Evolutionary conservation across 2,888 invertebrate genomes (phyloP).

Genomic region (Belgica antarctica): DNA sequence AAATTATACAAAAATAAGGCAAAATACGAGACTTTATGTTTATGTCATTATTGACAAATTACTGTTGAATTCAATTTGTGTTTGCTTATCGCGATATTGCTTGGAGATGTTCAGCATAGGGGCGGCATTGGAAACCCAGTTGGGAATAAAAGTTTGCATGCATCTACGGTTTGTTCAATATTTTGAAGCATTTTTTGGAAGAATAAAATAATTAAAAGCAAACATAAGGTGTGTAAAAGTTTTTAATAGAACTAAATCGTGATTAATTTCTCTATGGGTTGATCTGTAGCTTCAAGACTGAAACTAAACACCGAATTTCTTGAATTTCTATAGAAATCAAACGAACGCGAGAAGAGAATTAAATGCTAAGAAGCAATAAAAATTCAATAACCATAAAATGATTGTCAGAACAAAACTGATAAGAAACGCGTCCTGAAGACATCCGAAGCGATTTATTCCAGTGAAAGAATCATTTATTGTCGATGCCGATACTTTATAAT

Average conservation of each 20-base stretch:
- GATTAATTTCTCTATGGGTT: not conserved
- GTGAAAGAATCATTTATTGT: conserved; percentile 28
- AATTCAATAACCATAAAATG: conserved; percentile 44
- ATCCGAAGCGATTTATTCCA: conserved; percentile 27
- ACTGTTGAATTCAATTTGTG: conserved; percentile 39
- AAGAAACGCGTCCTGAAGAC: conserved; percentile 5
- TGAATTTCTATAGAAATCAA: not conserved
- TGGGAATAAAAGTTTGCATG: no score
- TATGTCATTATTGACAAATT: conserved; percentile 43
- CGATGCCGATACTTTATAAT: conserved; percentile 27
- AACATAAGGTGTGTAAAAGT: no score
- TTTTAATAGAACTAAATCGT: no score
- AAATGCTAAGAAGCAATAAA: conserved; percentile 36
- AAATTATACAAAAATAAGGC: not conserved
- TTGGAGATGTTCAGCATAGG: conserved; percentile 10
- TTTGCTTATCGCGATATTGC: conserved; percentile 4
- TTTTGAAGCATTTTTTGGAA: no score
- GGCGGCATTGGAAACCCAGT: no score
- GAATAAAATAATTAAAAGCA: no score
- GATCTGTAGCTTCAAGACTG: not conserved
- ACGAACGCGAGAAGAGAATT: not conserved
- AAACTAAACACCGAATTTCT: not conserved
- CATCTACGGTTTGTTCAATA: no score
- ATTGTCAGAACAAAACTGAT: conserved; percentile 42
- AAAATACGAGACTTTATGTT: conserved; percentile 20